Evolutionary conservation across 1,140 invertebrate species (phyloP).

Genomic region (Zophobas morio): DNA sequence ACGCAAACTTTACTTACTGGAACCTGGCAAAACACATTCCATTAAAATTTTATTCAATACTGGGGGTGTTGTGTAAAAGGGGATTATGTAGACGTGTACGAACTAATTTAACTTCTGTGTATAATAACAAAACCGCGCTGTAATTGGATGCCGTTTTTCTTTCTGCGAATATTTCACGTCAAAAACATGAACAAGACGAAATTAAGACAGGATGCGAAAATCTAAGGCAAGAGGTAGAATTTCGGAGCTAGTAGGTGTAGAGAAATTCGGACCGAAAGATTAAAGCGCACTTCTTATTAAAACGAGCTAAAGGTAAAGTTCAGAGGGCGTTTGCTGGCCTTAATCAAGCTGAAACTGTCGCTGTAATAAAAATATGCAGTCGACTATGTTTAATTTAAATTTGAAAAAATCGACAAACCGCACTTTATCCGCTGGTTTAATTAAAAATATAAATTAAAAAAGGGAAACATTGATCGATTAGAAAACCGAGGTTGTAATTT

Average conservation of each 20-base stretch:
- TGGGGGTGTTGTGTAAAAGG: not conserved
- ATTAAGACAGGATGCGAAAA: constrained; percentile 9
- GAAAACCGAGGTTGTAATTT: too few species aligned
- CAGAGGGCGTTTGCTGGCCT: too few species aligned
- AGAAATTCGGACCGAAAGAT: too few species aligned
- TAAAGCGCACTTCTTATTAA: too few species aligned
- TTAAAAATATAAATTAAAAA: too few species aligned
- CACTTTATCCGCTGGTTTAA: too few species aligned
- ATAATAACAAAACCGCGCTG: constrained; percentile 12
- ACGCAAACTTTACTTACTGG: constrained; percentile 59
- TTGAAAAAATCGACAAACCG: too few species aligned
- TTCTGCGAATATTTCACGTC: constrained; percentile 10
- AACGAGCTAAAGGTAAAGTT: too few species aligned
- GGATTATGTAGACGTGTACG: constrained; percentile 33
- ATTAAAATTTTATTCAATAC: constrained; percentile 51
- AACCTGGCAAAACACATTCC: constrained; percentile 58
- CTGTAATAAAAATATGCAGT: too few species aligned
- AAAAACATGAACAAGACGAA: constrained; percentile 6
- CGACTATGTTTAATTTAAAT: too few species aligned
- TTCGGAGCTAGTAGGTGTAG: not conserved
- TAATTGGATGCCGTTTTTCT: constrained; percentile 20
- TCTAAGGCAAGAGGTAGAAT: not conserved
- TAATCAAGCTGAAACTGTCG: too few species aligned
- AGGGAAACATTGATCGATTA: too few species aligned
- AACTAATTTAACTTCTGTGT: constrained; percentile 27